Evolutionary conservation across 2,797 vertebrate species (phyloP).

Genomic region (Numenius phaeopus): DNA sequence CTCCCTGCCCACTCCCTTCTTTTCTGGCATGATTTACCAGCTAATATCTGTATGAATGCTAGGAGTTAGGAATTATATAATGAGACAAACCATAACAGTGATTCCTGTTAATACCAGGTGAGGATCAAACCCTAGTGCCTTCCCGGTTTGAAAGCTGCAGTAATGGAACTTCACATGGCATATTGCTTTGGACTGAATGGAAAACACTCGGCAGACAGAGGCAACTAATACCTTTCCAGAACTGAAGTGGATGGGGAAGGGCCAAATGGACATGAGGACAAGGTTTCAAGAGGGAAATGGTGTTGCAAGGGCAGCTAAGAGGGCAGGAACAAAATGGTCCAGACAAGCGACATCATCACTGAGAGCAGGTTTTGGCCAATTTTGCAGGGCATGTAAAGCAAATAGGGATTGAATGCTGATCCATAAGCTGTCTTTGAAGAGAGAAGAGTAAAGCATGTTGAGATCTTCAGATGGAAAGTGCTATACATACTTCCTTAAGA

Average conservation of each 20-base stretch:
- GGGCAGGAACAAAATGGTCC: not conserved
- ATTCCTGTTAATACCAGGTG: not conserved
- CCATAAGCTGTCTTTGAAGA: not conserved
- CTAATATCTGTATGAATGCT: not conserved
- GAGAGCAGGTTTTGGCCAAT: not conserved
- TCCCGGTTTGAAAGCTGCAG: not conserved
- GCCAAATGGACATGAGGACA: not conserved
- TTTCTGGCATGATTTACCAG: not conserved
- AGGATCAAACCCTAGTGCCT: not conserved
- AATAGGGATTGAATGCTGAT: not conserved
- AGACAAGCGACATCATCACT: not conserved
- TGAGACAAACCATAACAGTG: not conserved
- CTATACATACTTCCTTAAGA: not conserved
- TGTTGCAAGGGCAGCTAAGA: not conserved
- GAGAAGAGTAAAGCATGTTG: not conserved
- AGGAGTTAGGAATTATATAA: not conserved
- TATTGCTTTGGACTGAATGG: not conserved
- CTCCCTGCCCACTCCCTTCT: constrained; percentile 26
- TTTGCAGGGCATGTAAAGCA: not conserved
- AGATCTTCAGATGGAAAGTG: not conserved
- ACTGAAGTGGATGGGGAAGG: not conserved
- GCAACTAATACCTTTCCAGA: not conserved
- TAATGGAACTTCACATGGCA: not conserved
- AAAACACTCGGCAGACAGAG: not conserved
- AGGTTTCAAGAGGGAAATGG: not conserved